Evolutionary conservation across 2,888 invertebrate genomes (phyloP), one percentile per base, ranked within the genome.

Genomic region (Polylopha cassiicola): DNA sequence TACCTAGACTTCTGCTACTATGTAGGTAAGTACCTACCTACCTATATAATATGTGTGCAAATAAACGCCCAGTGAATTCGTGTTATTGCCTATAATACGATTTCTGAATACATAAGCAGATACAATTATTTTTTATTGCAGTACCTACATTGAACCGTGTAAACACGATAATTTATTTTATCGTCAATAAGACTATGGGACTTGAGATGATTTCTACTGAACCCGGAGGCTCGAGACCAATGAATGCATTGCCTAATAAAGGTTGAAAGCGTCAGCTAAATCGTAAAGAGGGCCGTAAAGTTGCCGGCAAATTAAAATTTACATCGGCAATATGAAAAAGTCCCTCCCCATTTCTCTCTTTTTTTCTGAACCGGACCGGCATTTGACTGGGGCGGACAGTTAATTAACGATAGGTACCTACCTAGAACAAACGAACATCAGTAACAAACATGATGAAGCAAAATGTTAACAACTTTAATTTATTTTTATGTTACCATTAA

Each of bases 251-350:
- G 66, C 65, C 65, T 72, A 79, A 79, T 78, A 78, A 81, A 81
- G 66, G 75, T 76, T 77, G 69, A 78, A 74, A 73, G 73, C 73
- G 73, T 65, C 77, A 67, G 73, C 73, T 72, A 76, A 79, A 81
- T 76, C 80, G 77, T 81, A 82, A 84, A 82, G 75, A 76, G 78
- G 58, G 71, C 70, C 76, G 74, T 82, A 81, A 85, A 85, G 76
- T 80, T 75, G 73, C 70, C 65, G 66, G 76, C 77, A 82, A 82
- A 82, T 84, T 82, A 79, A 81, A 85, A 81, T 85, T 82, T 80
- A 80, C 81, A 81, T 78, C 73, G 77, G 64, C 81, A 74, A 77
- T 81, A 81, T 81, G 81, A 81, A 82, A 76, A 80, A 74, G 69
- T 70, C 73, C 61, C 70, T 66, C 70, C 65, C 61, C 65, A 68